These are phyloP conservation scores for Torymus texanus DNA, from an alignment of 2,888 invertebrate species.

Conservation along the genomic window DNA sequence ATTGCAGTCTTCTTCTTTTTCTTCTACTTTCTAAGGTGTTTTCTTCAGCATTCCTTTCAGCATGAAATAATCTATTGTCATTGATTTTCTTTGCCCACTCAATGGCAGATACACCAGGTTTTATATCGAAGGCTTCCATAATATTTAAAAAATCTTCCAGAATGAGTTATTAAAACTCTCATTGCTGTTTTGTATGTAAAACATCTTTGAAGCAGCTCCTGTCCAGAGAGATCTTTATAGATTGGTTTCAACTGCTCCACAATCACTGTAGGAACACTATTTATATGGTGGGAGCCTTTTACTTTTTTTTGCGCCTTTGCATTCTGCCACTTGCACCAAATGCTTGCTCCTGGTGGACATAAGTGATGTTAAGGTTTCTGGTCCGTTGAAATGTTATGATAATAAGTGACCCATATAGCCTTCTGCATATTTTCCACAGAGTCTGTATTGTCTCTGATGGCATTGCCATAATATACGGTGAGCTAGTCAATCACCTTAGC, in stretches of 20 bases:
- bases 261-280: neutral
- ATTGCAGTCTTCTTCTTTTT: neutral
- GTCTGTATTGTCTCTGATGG: neutral
- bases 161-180: constrained; percentile 6
- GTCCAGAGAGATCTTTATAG: neutral
- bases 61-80: neutral
- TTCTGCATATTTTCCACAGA: neutral
- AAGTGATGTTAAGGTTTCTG: neutral
- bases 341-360: neutral
- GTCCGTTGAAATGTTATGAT: neutral
- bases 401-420: neutral
- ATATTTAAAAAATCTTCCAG: neutral
- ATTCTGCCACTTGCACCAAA: neutral
- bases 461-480: too few species aligned
- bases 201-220: constrained; percentile 2
- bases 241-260: neutral
- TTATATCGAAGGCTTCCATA: constrained; percentile 1
- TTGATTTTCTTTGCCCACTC: neutral
- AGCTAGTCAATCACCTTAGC: neutral
- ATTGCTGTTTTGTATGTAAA: constrained; percentile 1
- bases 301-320: neutral
- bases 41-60: neutral
- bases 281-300: neutral
- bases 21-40: neutral
- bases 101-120: neutral